A percentile compares a stretch with the other conserved stretches of the same genome.
These are phyloP conservation scores for Arvicanthis niloticus DNA, from an alignment of 2,113 vertebrate genomes.

Conservation along the genomic window DNA sequence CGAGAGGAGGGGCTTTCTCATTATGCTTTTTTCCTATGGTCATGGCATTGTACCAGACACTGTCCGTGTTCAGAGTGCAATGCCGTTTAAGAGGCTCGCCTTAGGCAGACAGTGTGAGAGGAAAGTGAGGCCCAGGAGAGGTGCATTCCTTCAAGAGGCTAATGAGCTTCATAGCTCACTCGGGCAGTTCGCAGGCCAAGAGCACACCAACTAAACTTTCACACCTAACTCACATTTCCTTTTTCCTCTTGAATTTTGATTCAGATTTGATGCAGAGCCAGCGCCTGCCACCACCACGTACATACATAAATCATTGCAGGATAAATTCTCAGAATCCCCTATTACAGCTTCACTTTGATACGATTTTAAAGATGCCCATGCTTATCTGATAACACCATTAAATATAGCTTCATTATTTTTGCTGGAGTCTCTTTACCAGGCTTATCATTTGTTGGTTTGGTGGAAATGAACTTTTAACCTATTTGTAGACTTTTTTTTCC, in stretches of 20 bases:
- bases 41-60: accelerated
- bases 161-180: background rate
- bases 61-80: background rate
- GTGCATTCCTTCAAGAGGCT: background rate
- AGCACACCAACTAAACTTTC: background rate
- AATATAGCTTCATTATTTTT: background rate
- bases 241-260: background rate
- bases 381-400: background rate
- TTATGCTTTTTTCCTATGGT: background rate
- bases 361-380: background rate
- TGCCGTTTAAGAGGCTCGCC: background rate
- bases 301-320: background rate
- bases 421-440: background rate
- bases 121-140: background rate
- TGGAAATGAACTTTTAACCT: background rate
- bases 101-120: too few relatives aligned
- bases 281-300: background rate
- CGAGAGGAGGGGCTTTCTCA: background rate
- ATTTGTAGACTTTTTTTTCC: background rate
- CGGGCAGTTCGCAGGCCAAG: background rate
- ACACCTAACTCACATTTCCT: background rate
- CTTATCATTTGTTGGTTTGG: background rate
- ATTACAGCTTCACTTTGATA: background rate
- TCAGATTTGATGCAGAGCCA: background rate
- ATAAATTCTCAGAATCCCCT: background rate